Base-by-base conservation (phyloP, 2,888 invertebrate genomes). In the Mechanitis messenoides region DNA sequence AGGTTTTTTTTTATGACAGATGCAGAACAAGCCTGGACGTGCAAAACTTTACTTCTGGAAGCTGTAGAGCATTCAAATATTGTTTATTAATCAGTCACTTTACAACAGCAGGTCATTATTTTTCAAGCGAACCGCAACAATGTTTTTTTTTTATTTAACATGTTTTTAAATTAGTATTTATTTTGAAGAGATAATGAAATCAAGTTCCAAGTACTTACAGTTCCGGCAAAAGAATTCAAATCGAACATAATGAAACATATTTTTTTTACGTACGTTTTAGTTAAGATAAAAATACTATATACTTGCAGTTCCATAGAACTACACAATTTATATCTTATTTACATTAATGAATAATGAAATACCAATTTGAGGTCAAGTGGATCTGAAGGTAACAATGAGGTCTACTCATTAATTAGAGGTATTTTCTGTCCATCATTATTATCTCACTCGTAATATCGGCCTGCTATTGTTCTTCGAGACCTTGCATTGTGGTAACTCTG, bases 401-500 rank as follows among this genome's bases (percentile, higher is more conserved):
- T 59, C 28, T 47, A 55, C 56, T 61, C 58, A 5, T 56, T 56
- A 53, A 54, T 58, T 61, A 61, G 46, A 61, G 33, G 53, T 54
- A 58, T 33, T 50, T 57, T 53, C 50, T 59, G 64, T 57, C 31
- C 58, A 59, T 66, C 60, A 59, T 58, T 45, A 60, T 58, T 59
- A 57, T 57, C 60, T 55, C 58, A 60, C 58, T 60, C 58, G 42
- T 50, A 59, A 63, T 62, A 63, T 67, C 55, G 65, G 45, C 53
- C 62, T 54, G 58, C 55, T 53, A 67, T 67, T 67, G 67, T 67
- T 63, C 28, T 31, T 58, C 12, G 42, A 47, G 58, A 58, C 65
- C 67, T 67, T 65, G 67, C 67, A 67, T 68, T 61, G 67, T 53
- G 47, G 42, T 38, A 53, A 12, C 28, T 53, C 38, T 28, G 31